These are phyloP conservation scores for Scotopteryx bipunctaria DNA, from an alignment of 2,888 invertebrate genomes.

Conservation along the genomic window DNA sequence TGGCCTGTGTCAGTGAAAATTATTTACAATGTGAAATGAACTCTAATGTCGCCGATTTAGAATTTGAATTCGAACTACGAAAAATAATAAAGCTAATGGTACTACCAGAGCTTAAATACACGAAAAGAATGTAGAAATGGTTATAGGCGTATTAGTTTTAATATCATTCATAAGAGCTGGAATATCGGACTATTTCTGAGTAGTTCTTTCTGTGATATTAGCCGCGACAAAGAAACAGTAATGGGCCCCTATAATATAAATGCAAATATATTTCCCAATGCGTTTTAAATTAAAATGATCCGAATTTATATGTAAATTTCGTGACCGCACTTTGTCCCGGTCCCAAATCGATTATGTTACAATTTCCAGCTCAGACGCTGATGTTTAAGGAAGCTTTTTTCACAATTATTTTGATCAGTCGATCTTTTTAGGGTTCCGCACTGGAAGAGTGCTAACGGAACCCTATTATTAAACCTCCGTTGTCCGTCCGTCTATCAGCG, in stretches of 20 bases:
- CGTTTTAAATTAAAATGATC: constrained; percentile 81
- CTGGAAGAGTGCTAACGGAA: too few relatives aligned
- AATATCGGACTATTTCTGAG: neutral
- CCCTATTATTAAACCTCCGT: too few relatives aligned
- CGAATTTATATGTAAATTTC: constrained; percentile 80
- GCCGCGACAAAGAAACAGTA: constrained; percentile 73
- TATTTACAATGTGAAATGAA: constrained; percentile 1
- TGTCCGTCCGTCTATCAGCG: too few relatives aligned
- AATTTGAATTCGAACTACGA: neutral
- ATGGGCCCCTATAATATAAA: constrained; percentile 70
- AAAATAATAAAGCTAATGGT: neutral
- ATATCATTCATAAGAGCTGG: neutral
- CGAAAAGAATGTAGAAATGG: neutral
- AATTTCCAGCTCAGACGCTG: constrained; percentile 72
- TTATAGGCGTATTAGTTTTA: neutral
- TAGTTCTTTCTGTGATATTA: constrained; percentile 32
- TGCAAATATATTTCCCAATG: constrained; percentile 78
- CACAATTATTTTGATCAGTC: neutral
- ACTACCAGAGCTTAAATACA: neutral
- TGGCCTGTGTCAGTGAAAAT: constrained; percentile 24
- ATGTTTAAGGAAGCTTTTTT: constrained; percentile 37
- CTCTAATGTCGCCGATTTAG: neutral
- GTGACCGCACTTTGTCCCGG: constrained; percentile 78
- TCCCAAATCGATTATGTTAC: constrained; percentile 79
- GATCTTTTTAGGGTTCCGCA: too few relatives aligned